Conservation (phyloP, 2,113 vertebrate genomes). For the Lucifuga dentata region DNA sequence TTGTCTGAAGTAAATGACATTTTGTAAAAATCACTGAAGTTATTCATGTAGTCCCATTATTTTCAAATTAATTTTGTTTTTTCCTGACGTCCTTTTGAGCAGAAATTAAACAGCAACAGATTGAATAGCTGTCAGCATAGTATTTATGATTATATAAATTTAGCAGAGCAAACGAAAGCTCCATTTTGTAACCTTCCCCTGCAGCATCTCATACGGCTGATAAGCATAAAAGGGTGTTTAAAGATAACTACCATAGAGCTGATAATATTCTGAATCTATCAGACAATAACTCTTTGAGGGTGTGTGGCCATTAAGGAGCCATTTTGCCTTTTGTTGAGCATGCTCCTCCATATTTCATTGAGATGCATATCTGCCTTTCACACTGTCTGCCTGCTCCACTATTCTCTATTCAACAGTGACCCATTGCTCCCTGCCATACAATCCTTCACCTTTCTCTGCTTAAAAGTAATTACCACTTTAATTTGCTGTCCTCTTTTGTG, state of each 20-base stretch:
- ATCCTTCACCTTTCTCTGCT: constrained; percentile 81
- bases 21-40: too few species aligned
- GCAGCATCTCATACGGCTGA: constrained; percentile 48
- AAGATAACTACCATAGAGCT: constrained; percentile 71
- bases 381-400: constrained; percentile 71
- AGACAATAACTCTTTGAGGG: constrained; percentile 79
- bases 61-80: too few species aligned
- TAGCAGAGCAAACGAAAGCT: constrained; percentile 8
- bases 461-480: constrained; percentile 85
- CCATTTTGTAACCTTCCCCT: constrained; percentile 31
- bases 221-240: constrained; percentile 71
- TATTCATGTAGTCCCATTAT: too few species aligned
- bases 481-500: constrained; percentile 82
- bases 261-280: constrained; percentile 80
- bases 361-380: constrained; percentile 81
- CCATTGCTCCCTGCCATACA: constrained; percentile 79
- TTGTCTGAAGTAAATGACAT: too few species aligned
- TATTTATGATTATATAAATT: constrained; percentile 35
- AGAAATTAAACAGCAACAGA: constrained; percentile 1
- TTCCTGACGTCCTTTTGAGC: not conserved
- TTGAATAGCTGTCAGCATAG: not conserved
- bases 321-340: constrained; percentile 77
- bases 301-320: constrained; percentile 77
- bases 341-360: constrained; percentile 81
- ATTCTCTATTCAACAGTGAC: constrained; percentile 80